Evolutionary conservation across 2,797 vertebrate genomes (phyloP).

Genomic region (Micromesistius poutassou): DNA sequence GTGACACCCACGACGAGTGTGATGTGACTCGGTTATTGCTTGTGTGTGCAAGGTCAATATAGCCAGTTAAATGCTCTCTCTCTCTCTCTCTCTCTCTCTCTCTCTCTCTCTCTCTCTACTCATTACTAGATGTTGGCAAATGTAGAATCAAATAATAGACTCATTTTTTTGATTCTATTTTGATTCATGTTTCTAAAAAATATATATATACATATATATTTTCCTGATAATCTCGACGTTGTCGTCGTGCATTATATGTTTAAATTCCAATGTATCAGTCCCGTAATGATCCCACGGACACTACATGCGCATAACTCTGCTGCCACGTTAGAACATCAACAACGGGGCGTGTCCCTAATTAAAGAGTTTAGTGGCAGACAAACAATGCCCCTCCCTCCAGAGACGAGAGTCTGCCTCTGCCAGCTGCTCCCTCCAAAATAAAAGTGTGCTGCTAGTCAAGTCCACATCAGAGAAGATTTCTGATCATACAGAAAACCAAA

Average conservation of each 20-base stretch:
- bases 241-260: not conserved
- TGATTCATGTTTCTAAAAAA: not conserved
- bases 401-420: conserved; percentile 32
- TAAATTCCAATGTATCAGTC: not conserved
- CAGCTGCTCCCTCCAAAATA: conserved; percentile 43
- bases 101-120: not conserved
- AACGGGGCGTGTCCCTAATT: conserved; percentile 45
- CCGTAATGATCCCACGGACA: not conserved
- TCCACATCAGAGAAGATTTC: not conserved
- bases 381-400: conserved; percentile 49
- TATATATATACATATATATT: too few species aligned
- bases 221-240: not conserved
- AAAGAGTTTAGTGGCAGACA: conserved; percentile 61
- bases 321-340: conserved; percentile 32
- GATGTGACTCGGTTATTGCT: not conserved
- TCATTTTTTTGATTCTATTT: not conserved
- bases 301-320: not conserved
- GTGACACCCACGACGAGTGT: too few species aligned
- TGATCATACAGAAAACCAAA: not conserved
- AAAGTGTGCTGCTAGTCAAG: not conserved
- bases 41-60: not conserved
- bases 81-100: not conserved
- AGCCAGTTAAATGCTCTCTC: not conserved
- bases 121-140: not conserved
- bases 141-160: not conserved